Evolutionary conservation across 2,888 invertebrate genomes (phyloP), one percentile per base, ranked within the genome.

Genomic region (Boloria euphrosyne): DNA sequence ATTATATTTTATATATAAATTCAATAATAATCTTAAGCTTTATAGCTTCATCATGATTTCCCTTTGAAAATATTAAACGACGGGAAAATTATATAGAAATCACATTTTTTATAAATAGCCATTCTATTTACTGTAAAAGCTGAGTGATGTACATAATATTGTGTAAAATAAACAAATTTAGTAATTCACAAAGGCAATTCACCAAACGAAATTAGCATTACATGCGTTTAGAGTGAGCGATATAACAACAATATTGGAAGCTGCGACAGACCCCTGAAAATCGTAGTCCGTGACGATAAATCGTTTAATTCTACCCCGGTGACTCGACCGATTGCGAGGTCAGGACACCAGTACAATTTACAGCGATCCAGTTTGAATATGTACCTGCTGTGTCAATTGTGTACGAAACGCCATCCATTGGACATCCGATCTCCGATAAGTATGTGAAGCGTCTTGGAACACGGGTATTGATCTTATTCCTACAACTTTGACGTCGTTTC

Each of bases 261-360:
- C 79, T 76, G 78, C 80, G 82, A 84, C 82, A 81, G 79, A 80
- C 82, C 80, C 79, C 80, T 79, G 78, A 79, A 83, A 85, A 83
- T 83, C 84, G 84, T 74, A 78, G 78, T 82, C 83, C 85, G 84
- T 87, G 86, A 86, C 89, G 82, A 89, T 90, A 90, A 87, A 90
- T 89, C 89, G 88, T 86, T 90, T 90, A 87, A 89, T 89, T 89
- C 88, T 85, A 85, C 83, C 83, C 84, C 79, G 78, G 85, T 87
- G 89, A 85, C 81, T 88, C 80, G 80, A 76, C 80, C 87, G 86
- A 89, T 87, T 86, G 86, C 84, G 81, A 87, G 79, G 84, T 83
- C 82, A 80, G 83, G 80, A 81, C 79, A 81, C 82, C 81, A 82
- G 83, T 81, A 83, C 83, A 85, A 87, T 86, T 87, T 89, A 88